phyloP scores from a whole-genome alignment of 2,888 invertebrate species.

The Patella caerulea region DNA sequence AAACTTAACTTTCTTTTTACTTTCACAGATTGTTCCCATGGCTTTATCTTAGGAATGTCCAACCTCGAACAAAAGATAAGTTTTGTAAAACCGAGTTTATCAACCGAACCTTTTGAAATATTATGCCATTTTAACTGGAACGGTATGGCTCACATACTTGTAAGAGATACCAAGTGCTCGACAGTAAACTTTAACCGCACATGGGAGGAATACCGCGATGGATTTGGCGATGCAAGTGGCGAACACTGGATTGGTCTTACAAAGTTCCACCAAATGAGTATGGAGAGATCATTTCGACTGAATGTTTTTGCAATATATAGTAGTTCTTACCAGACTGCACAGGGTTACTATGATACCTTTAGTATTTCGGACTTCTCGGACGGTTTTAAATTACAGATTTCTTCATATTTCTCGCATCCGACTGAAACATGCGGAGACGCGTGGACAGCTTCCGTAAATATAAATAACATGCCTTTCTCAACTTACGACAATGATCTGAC shows the following conservation, averaged over 20 bases:
- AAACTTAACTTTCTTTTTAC: not conserved
- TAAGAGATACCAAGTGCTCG: not conserved
- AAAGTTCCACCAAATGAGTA: not conserved
- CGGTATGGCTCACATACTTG: not conserved
- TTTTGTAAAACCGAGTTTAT: not conserved
- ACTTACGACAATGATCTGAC: not conserved
- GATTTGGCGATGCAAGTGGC: not conserved
- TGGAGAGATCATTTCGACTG: not conserved
- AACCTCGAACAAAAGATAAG: not conserved
- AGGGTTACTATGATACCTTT: not conserved
- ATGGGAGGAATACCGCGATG: not conserved
- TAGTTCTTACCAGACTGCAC: not conserved
- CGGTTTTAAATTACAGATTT: not conserved
- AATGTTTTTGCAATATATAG: not conserved
- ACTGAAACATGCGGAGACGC: not conserved
- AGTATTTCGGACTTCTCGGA: not conserved
- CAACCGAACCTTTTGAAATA: not conserved
- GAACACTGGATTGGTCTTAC: not conserved
- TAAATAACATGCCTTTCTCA: not conserved
- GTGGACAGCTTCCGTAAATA: not conserved
- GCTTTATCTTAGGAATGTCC: not conserved
- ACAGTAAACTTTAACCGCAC: not conserved
- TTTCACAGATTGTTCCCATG: not conserved
- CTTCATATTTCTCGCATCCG: not conserved
- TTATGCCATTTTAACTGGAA: not conserved